Conservation (phyloP, 2,797 vertebrate genomes). For the Cichlasoma orientale region DNA sequence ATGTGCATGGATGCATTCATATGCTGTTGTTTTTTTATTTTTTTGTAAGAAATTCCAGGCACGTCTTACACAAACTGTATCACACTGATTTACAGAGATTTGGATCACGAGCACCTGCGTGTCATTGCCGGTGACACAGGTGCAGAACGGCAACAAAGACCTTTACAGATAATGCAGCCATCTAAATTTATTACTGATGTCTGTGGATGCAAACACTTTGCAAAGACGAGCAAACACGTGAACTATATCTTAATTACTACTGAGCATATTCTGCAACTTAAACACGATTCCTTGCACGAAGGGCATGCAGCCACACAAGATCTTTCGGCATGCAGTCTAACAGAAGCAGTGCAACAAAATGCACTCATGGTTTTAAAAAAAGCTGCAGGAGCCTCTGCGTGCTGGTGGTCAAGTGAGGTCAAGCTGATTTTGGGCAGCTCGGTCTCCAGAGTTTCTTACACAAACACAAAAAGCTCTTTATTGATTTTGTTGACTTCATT, state of each 20-base stretch:
- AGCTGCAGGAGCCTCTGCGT: background rate
- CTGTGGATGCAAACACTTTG: background rate
- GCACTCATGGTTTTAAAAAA: background rate
- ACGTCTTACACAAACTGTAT: background rate
- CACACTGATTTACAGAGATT: background rate
- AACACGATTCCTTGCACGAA: background rate
- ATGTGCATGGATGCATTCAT: slow-evolving; percentile 4
- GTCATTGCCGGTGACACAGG: too few relatives aligned
- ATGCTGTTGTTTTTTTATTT: background rate
- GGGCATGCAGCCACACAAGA: background rate
- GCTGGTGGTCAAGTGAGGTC: background rate
- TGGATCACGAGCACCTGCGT: background rate
- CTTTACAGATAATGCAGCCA: too few relatives aligned
- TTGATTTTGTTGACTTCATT: background rate
- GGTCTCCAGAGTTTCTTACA: background rate
- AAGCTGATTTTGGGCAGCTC: slow-evolving; percentile 3
- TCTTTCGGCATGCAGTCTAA: background rate
- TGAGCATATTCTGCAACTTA: background rate
- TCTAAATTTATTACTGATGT: too few relatives aligned
- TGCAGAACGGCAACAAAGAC: background rate
- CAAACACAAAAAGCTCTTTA: slow-evolving; percentile 2
- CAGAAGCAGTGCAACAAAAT: background rate
- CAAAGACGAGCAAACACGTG: too few relatives aligned
- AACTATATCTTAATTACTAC: background rate
- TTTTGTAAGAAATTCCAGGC: background rate